Base-by-base conservation (phyloP, 2,888 invertebrate species). In the Eucera pruinosa region DNA sequence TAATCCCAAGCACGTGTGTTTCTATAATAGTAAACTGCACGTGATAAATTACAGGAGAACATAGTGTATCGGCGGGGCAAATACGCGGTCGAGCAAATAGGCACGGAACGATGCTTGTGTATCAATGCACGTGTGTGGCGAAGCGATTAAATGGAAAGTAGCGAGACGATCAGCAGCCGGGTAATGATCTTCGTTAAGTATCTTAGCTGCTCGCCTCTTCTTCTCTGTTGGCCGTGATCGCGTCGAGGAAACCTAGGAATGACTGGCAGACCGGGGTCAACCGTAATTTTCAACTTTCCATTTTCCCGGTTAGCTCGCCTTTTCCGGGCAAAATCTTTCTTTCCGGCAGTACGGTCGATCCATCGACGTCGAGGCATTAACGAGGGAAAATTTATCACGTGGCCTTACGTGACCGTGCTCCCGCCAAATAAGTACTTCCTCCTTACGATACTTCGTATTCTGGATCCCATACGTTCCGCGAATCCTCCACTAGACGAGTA, bases 131-230 rank as follows among this genome's bases (percentile, higher is more conserved):
- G 64, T 80, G 67, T 73, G 74, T 60, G 64, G 69, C 72, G 52
- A 70, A 55, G 65, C 74, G 80, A 82, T 82, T 84, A 82, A 81
- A 74, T 83, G 81, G 84, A 84, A 84, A 84, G 83, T 75, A 75
- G 73, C 77, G 45, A 30, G 71, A 60, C 74, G 80, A 83, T 84
- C 78, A 61, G 64, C 68, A 68, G 69, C 48, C 75, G 36, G 55
- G 78, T 82, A 83, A 84, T 78, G 81, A 82, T 83, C 83, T 81
- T 79, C 80, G 79, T 79, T 77, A 79, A 78, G 62, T 70, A 78
- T 77, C 77, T 27, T 52, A 68, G 39, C 71, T 41, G 27, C n/a
- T 55, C 30, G 67, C 62, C 66, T 80, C 73, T 67, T 78, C 75
- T 75, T 60, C 62, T 20, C 39, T 50, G n/a, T 7, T 13, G 41